phyloP scores from a whole-genome alignment of 2,888 invertebrate genomes.

The Sinotaia quadrata region DNA sequence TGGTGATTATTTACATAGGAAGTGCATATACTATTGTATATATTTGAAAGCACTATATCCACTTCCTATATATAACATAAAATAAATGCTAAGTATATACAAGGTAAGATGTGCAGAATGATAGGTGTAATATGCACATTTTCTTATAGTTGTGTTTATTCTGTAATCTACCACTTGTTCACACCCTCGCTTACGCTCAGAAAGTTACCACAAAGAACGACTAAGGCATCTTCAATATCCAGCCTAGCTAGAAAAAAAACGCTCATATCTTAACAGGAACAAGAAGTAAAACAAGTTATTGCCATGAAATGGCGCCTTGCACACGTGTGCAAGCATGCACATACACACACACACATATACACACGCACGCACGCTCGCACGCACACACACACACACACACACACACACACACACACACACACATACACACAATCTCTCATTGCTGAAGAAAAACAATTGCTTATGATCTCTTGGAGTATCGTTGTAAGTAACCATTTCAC shows the following conservation, averaged over 20 bases:
- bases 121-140: too few species aligned
- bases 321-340: not conserved
- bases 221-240: not conserved
- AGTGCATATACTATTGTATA: too few species aligned
- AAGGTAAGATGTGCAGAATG: too few species aligned
- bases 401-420: slow-evolving; percentile 19
- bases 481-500: too few species aligned
- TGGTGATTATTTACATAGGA: too few species aligned
- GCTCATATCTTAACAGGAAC: not conserved
- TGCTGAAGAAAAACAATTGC: not conserved
- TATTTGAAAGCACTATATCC: too few species aligned
- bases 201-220: not conserved
- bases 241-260: not conserved
- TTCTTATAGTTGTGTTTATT: too few species aligned
- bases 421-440: slow-evolving; percentile 3
- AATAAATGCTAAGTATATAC: too few species aligned
- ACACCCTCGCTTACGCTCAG: too few species aligned
- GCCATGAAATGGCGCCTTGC: too few species aligned
- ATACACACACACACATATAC: not conserved
- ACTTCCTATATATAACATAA: too few species aligned
- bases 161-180: too few species aligned
- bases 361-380: slow-evolving; percentile 3
- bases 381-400: slow-evolving; percentile 20
- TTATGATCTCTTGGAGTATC: not conserved
- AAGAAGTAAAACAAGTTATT: not conserved